These are phyloP conservation scores for Oncopodura yosiiana DNA, from an alignment of 1,140 invertebrate species.

Conservation along the genomic window DNA sequence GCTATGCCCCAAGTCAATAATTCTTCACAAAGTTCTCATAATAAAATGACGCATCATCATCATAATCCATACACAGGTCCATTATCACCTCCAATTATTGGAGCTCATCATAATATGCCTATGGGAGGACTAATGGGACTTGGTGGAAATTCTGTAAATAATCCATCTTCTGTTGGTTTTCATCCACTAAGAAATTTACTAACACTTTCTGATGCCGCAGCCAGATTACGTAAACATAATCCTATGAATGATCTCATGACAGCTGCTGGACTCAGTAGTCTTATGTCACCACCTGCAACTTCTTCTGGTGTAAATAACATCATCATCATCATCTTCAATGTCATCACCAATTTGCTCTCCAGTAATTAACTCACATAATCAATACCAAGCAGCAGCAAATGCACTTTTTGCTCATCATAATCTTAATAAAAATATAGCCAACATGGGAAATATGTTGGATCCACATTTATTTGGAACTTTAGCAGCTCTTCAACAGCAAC, in stretches of 20 bases:
- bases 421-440: too few species aligned
- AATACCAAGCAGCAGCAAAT: too few species aligned
- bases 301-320: slow-evolving; percentile 1
- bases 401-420: too few species aligned
- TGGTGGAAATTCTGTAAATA: too few species aligned
- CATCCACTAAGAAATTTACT: slow-evolving; percentile 27
- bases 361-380: too few species aligned
- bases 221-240: slow-evolving; percentile 24
- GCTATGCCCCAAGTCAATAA: not conserved
- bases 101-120: too few species aligned
- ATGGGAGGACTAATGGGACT: too few species aligned
- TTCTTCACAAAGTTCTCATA: not conserved
- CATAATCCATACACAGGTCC: not conserved
- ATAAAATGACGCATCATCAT: not conserved
- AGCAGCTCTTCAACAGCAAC: too few species aligned
- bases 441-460: too few species aligned
- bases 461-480: too few species aligned
- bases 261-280: slow-evolving; percentile 16
- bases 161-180: slow-evolving; percentile 12
- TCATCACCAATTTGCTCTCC: not conserved
- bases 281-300: not conserved
- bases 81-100: slow-evolving; percentile 12
- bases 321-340: not conserved
- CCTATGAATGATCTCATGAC: slow-evolving; percentile 25
- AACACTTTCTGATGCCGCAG: slow-evolving; percentile 28